Evolutionary conservation across 1,140 invertebrate genomes (phyloP).

Genomic region (Acromyrmex heyeri): DNA sequence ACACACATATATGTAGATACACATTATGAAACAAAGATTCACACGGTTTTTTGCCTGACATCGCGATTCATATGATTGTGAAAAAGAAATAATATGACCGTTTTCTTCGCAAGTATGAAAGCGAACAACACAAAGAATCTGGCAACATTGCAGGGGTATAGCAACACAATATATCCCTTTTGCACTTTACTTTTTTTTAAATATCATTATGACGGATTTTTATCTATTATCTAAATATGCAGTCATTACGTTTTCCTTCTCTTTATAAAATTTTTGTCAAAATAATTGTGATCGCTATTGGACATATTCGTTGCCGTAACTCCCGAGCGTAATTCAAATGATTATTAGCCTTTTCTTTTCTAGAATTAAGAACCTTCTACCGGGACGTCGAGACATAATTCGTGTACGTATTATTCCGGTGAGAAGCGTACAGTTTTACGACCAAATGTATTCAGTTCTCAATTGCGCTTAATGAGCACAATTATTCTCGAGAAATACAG

Average conservation of each 20-base stretch:
- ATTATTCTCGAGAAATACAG: constrained; percentile 68
- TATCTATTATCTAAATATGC: constrained; percentile 10
- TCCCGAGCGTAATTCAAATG: constrained; percentile 71
- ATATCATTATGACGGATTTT: constrained; percentile 10
- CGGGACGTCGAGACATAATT: constrained; percentile 65
- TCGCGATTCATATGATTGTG: not conserved
- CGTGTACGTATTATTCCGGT: constrained; percentile 61
- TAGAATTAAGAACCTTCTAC: constrained; percentile 76
- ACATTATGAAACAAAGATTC: not conserved
- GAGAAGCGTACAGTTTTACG: constrained; percentile 79
- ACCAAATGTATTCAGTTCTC: constrained; percentile 80
- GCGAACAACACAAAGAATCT: constrained; percentile 62
- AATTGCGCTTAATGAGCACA: constrained; percentile 76
- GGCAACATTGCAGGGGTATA: constrained; percentile 65
- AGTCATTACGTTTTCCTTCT: not conserved
- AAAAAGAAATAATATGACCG: constrained; percentile 6
- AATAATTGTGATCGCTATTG: not conserved
- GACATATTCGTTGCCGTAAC: constrained; percentile 66
- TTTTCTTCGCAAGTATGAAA: constrained; percentile 50
- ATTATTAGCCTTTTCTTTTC: constrained; percentile 64
- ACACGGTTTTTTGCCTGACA: constrained; percentile 1
- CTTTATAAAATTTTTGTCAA: constrained; percentile 30
- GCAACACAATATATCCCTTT: constrained; percentile 45
- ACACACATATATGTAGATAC: not conserved
- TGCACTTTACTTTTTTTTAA: constrained; percentile 42